Evolutionary conservation across 2,113 vertebrate species (phyloP), one percentile per base, ranked within the genome.

Genomic region (Panthera tigris): DNA sequence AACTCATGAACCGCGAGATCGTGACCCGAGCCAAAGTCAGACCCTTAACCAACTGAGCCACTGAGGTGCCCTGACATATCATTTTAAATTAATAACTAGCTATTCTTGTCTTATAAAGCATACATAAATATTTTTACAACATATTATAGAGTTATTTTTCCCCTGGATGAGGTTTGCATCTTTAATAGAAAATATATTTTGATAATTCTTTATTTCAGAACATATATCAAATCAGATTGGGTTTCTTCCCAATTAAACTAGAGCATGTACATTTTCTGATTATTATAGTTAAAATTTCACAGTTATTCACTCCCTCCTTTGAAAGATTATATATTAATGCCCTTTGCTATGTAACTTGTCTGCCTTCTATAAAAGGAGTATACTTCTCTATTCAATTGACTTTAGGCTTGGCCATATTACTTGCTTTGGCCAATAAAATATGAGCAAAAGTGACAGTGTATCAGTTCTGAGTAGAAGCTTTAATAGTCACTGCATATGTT

Each of bases 101-200:
- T 97, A 55, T 94, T 93, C 45, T 79, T 85, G 52, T 73, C 7
- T 92, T 96, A 89, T 82, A 95, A 95, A 92, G 27, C 18, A 86
- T 50, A 27, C 41, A 4, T 82, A 48, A 91, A 93, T 41, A 45
- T 14, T 87, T 89, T 79, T 0, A 52, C 31, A 89, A 57, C 12
- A 4, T 45, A 33, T 61, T n/a, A 63, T 18, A 89, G 1, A 41
- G 12, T 23, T 45, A 74, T 39, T 94, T 36, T 96, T 83, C 87
- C 29, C 7, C 10, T 78, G 36, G 27, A 36, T 74, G 9, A 50
- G 2, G 21, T 83, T 87, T 89, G 13, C 10, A 65, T 89, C 39
- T 69, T 89, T 87, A 71, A 73, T 15, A 74, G 10, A 78, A 95
- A 91, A 74, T 57, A 79, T 65, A 79, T 41, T 78, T 94, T 82